These are phyloP conservation scores for Mionectes olivaceus DNA, from an alignment of 2,797 vertebrate species.

Conservation along the genomic window DNA sequence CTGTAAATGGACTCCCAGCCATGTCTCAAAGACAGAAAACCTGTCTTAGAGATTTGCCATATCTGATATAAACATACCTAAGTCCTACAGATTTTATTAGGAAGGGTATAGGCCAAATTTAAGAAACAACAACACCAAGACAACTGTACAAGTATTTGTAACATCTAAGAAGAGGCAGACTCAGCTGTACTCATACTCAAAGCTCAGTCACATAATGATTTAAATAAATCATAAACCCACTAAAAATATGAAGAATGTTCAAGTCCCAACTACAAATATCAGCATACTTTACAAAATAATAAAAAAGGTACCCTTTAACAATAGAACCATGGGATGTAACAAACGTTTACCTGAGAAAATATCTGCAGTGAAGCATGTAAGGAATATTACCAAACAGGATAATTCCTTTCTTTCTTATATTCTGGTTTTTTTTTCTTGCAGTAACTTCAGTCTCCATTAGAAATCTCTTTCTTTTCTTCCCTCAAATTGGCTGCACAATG, in stretches of 20 bases:
- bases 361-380: neutral
- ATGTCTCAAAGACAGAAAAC: neutral
- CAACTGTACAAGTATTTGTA: neutral
- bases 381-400: neutral
- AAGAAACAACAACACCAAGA: neutral
- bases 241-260: neutral
- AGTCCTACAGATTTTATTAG: neutral
- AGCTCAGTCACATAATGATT: neutral
- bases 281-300: neutral
- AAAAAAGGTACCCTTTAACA: neutral
- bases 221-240: neutral
- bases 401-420: neutral
- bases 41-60: neutral
- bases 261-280: neutral
- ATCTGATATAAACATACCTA: neutral
- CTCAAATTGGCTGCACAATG: neutral
- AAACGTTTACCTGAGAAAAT: neutral
- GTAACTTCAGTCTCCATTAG: neutral
- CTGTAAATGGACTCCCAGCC: neutral
- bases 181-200: neutral
- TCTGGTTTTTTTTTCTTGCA: neutral
- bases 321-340: neutral
- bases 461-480: neutral
- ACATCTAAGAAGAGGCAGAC: neutral
- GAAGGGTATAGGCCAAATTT: neutral